A percentile compares a stretch with the other conserved stretches of the same genome.
Conservation (phyloP, 2,888 invertebrate species). For the Drosophila glabriapex region DNA sequence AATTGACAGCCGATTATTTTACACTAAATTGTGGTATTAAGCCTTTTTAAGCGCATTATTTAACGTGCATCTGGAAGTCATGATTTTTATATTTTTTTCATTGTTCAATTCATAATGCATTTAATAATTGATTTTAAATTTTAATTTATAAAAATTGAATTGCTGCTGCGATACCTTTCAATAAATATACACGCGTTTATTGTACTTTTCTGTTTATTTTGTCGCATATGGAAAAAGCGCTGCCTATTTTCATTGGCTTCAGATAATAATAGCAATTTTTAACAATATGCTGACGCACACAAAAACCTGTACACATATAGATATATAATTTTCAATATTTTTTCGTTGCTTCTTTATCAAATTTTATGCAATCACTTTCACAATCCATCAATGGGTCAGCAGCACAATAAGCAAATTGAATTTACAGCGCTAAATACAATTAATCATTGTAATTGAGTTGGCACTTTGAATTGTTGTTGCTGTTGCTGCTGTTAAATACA, state of each 20-base stretch:
- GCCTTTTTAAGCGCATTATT: slow-evolving; percentile 24
- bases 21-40: slow-evolving; percentile 22
- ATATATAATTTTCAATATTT: slow-evolving; percentile 15
- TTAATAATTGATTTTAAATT: slow-evolving; percentile 57
- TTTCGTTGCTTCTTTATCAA: slow-evolving; percentile 26
- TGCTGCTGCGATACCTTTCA: slow-evolving; percentile 5
- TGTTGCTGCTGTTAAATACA: slow-evolving; percentile 23
- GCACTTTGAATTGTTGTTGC: slow-evolving; percentile 15
- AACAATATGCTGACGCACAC: slow-evolving; percentile 23
- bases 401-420: slow-evolving; percentile 63
- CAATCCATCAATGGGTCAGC: slow-evolving; percentile 57
- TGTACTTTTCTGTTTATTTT: slow-evolving; percentile 29
- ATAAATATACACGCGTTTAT: background rate
- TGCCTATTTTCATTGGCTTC: slow-evolving; percentile 29
- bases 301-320: background rate
- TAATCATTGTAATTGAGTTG: slow-evolving; percentile 70
- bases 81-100: background rate
- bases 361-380: slow-evolving; percentile 76
- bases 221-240: slow-evolving; percentile 15
- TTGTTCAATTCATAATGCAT: slow-evolving; percentile 1
- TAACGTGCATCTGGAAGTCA: slow-evolving; percentile 4
- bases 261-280: slow-evolving; percentile 20
- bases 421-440: slow-evolving; percentile 57
- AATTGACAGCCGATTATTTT: slow-evolving; percentile 19
- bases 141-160: slow-evolving; percentile 38